phyloP scores from a whole-genome alignment of 2,888 invertebrate species.

The Bibio marci region DNA sequence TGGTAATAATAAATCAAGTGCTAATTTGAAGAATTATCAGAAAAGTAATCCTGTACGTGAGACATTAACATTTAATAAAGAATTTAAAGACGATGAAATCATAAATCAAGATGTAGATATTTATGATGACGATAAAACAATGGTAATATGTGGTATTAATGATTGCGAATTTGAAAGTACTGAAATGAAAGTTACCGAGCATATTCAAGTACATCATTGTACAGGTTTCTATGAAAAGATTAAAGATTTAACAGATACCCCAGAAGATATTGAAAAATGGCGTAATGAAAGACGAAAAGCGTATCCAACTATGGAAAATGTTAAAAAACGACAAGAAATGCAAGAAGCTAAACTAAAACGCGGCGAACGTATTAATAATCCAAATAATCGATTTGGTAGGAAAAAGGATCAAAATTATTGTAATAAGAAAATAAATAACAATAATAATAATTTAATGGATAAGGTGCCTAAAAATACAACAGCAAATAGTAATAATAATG shows the following conservation, averaged over 20 bases:
- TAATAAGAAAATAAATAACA: no score
- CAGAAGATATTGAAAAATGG: slow-evolving; percentile 76
- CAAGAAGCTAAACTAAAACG: slow-evolving; percentile 48
- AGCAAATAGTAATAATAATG: no score
- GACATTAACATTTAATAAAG: no score
- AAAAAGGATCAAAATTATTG: slow-evolving; percentile 1
- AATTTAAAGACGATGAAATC: no score
- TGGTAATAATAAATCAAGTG: no score
- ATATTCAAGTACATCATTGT: slow-evolving; percentile 66
- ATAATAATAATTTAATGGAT: no score
- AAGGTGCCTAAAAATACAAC: no score
- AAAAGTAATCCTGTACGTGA: no score
- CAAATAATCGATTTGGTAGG: slow-evolving; percentile 26
- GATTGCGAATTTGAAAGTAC: slow-evolving; percentile 68
- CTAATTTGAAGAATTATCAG: no score
- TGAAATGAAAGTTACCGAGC: slow-evolving; percentile 59
- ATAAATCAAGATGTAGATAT: no score
- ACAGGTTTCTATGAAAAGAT: slow-evolving; percentile 70
- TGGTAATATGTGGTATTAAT: slow-evolving; percentile 49
- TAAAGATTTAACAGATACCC: slow-evolving; percentile 45
- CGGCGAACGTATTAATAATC: slow-evolving; percentile 50
- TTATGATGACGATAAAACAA: no score
- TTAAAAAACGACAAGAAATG: slow-evolving; percentile 42
- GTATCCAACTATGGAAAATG: slow-evolving; percentile 56
- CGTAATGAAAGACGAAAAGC: slow-evolving; percentile 60